A percentile compares a stretch with the other conserved stretches of the same genome.
These are phyloP conservation scores for Dipus sagitta DNA, from an alignment of 2,797 vertebrate species.

Conservation along the genomic window DNA sequence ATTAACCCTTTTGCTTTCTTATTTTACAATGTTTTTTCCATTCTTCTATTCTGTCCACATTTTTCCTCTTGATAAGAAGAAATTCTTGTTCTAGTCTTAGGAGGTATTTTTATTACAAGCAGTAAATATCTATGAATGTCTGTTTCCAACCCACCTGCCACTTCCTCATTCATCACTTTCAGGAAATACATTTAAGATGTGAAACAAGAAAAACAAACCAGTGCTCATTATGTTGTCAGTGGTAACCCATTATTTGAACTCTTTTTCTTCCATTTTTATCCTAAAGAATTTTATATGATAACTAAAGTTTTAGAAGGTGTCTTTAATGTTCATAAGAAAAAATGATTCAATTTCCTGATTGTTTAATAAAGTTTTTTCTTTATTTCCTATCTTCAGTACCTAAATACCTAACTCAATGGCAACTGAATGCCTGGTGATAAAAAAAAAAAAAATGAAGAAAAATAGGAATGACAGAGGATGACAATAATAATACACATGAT, in stretches of 20 bases:
- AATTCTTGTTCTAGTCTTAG: not conserved
- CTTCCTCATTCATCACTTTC: conserved; percentile 7
- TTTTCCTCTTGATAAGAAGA: conserved; percentile 34
- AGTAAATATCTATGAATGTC: conserved; percentile 47
- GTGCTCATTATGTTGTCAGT: conserved; percentile 6
- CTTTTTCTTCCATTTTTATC: conserved; percentile 50
- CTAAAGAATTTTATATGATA: conserved; percentile 39
- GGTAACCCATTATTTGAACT: not conserved
- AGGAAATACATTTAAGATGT: not conserved
- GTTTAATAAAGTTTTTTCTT: not conserved
- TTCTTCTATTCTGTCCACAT: not conserved
- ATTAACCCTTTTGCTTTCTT: not conserved
- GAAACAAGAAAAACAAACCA: not conserved
- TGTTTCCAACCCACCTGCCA: not conserved
- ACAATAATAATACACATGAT: not conserved
- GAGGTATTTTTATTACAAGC: conserved; percentile 3
- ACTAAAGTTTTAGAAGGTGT: not conserved
- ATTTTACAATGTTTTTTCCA: not conserved
- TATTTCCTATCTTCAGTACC: not conserved
- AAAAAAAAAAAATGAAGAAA: not conserved
- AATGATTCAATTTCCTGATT: conserved; percentile 6
- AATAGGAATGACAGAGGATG: not conserved
- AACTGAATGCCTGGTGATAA: not conserved
- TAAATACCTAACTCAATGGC: not conserved
- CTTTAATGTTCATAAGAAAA: conserved; percentile 13